These are phyloP conservation scores for Tringa solitaria DNA, from an alignment of 2,113 vertebrate species.

Conservation along the genomic window DNA sequence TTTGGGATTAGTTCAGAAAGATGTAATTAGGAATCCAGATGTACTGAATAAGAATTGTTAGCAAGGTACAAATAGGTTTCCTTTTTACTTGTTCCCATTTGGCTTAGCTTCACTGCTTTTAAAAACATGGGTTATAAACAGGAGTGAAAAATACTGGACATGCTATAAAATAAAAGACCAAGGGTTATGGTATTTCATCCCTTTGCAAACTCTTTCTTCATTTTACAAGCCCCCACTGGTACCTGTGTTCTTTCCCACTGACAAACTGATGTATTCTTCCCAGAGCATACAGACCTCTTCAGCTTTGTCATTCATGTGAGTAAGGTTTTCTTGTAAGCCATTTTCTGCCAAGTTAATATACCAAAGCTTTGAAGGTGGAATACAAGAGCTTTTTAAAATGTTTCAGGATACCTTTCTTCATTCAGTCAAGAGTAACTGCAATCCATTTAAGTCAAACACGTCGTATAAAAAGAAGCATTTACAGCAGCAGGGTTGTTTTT, in stretches of 20 bases:
- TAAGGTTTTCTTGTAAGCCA: conserved; percentile 8
- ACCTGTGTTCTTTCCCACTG: not conserved
- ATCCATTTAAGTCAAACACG: conserved; percentile 50
- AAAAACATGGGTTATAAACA: not conserved
- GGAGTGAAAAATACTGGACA: not conserved
- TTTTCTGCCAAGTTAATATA: conserved; percentile 55
- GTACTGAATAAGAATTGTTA: not conserved
- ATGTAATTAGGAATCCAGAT: not conserved
- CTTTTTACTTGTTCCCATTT: not conserved
- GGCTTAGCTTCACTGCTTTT: not conserved
- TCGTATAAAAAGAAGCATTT: conserved; percentile 36
- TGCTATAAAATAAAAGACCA: not conserved
- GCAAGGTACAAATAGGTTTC: not conserved
- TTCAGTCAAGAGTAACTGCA: conserved; percentile 1
- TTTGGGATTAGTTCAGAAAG: not conserved
- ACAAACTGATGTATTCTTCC: conserved; percentile 8
- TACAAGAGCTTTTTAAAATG: conserved; percentile 21
- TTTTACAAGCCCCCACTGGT: not conserved
- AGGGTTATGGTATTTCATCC: not conserved
- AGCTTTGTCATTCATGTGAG: conserved; percentile 20
- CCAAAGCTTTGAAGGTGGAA: conserved; percentile 30
- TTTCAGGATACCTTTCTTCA: conserved; percentile 21
- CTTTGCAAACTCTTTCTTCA: not conserved
- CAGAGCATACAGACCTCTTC: not conserved
- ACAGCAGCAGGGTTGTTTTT: conserved; percentile 12